Evolutionary conservation across 1,140 invertebrate genomes (phyloP), one percentile per base, ranked within the genome.

Genomic region (Drosophila lacteicornis): DNA sequence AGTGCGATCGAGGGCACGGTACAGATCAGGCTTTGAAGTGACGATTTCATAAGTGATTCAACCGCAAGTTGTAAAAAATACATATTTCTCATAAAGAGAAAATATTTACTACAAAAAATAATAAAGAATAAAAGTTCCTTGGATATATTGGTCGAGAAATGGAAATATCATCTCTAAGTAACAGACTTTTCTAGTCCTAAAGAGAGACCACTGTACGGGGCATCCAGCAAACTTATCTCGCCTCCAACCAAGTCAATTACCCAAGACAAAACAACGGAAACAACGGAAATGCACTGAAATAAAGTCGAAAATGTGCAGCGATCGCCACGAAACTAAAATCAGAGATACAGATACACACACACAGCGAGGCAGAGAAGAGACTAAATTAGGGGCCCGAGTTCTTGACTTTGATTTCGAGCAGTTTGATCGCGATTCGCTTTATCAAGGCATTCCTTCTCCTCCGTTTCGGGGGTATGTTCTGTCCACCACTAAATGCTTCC

Each of bases 331-430:
- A 65, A 62, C 55, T 11, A 57, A 53, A 75, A 58, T 45, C 47
- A 36, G 45, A 69, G 58, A 46, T 45, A 57, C 51, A 65, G 50
- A 49, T 36, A 50, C 40, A 63, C 30, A 43, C 15, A 59, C 19
- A 50, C 57, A 58, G 42, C 25, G 40, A 74, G 30, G 70, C 53
- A 59, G 46, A 75, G 49, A 73, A 75, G 49, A 73, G 40, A 88
- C 65, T 57, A 88, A 88, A 73, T 90, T 81, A 81, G 81, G 69
- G 57, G 47, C 43, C 60, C 65, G 63, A 68, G 85, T 82, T 88
- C 85, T 90, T 88, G 85, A 90, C 85, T 88, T 88, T 88, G 84
- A 88, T 81, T 90, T 79, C 66, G 53, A 43, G 56, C 46, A 40
- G 57, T 42, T 76, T 60, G 47, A 63, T 68, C 51, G 67, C 63